Percentiles rank a stretch among this genome's conserved stretches.
These are phyloP conservation scores for Callionymus lyra DNA, from an alignment of 2,113 vertebrate genomes.

Conservation along the genomic window DNA sequence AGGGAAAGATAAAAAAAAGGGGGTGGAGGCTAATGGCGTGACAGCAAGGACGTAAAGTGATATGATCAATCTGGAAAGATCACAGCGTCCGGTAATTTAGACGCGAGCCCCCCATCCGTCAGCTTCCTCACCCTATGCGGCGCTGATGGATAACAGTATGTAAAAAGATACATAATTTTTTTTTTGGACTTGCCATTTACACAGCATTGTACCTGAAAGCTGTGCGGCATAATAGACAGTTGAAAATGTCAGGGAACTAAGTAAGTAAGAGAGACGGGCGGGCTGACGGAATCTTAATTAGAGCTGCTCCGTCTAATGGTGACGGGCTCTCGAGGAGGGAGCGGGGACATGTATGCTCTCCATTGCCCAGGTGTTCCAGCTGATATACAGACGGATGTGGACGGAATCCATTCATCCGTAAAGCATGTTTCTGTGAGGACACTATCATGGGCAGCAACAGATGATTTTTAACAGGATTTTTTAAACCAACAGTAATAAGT, in stretches of 20 bases:
- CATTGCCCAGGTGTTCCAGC: not conserved
- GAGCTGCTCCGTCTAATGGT: conserved; percentile 40
- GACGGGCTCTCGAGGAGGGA: conserved; percentile 3
- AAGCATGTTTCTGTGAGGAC: not conserved
- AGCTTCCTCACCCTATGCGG: conserved; percentile 17
- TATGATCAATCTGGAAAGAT: conserved; percentile 74
- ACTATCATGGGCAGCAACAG: too few species aligned
- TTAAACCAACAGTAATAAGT: too few species aligned
- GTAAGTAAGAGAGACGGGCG: conserved; percentile 72
- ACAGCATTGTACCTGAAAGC: conserved; percentile 76
- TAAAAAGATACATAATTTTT: conserved; percentile 75
- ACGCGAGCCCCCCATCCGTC: conserved; percentile 41
- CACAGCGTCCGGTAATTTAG: conserved; percentile 62
- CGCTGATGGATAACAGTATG: conserved; percentile 72
- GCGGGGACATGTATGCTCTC: not conserved
- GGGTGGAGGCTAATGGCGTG: conserved; percentile 53
- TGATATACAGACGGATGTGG: too few species aligned
- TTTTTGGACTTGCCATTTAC: conserved; percentile 71
- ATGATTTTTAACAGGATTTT: too few species aligned
- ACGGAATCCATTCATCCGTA: too few species aligned
- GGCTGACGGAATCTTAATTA: conserved; percentile 73
- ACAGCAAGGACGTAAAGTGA: conserved; percentile 70
- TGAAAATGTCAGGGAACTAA: conserved; percentile 78
- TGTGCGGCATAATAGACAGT: conserved; percentile 73
- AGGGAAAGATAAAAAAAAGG: conserved; percentile 1